Percentiles rank a stretch among this genome's conserved stretches.
These are phyloP conservation scores for Mythimna ferrago DNA, from an alignment of 2,888 invertebrate genomes.

Conservation along the genomic window DNA sequence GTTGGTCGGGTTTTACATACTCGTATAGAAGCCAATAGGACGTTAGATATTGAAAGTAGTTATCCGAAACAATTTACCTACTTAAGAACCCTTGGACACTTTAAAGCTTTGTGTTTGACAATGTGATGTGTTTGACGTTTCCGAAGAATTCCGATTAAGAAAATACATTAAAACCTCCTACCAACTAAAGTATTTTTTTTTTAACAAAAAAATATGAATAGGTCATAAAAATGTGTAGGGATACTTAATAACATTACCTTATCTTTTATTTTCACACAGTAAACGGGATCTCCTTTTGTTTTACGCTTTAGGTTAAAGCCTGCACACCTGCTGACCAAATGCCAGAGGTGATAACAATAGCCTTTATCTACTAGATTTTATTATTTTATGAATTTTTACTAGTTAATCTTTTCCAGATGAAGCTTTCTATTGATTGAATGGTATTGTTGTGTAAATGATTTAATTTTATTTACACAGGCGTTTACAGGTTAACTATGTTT, in stretches of 20 bases:
- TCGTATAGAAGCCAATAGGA: too few relatives aligned
- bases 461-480: background rate
- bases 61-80: too few relatives aligned
- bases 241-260: background rate
- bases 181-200: too few relatives aligned
- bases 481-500: too few relatives aligned
- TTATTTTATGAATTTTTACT: slow-evolving; percentile 8
- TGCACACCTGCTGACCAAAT: slow-evolving; percentile 58
- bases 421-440: slow-evolving; percentile 3
- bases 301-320: background rate
- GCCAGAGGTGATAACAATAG: slow-evolving; percentile 23
- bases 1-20: too few relatives aligned
- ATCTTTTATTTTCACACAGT: background rate
- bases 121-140: too few relatives aligned
- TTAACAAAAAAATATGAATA: background rate
- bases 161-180: too few relatives aligned
- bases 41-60: too few relatives aligned
- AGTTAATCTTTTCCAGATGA: slow-evolving; percentile 53
- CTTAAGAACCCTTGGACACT: too few relatives aligned
- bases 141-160: too few relatives aligned
- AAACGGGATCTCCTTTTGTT: slow-evolving; percentile 32
- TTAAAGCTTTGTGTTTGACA: too few relatives aligned
- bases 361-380: slow-evolving; percentile 13
- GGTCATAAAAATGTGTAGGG: background rate
- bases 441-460: slow-evolving; percentile 1